phyloP scores from a whole-genome alignment of 2,888 invertebrate species.

The Amblyjoppa proteus region DNA sequence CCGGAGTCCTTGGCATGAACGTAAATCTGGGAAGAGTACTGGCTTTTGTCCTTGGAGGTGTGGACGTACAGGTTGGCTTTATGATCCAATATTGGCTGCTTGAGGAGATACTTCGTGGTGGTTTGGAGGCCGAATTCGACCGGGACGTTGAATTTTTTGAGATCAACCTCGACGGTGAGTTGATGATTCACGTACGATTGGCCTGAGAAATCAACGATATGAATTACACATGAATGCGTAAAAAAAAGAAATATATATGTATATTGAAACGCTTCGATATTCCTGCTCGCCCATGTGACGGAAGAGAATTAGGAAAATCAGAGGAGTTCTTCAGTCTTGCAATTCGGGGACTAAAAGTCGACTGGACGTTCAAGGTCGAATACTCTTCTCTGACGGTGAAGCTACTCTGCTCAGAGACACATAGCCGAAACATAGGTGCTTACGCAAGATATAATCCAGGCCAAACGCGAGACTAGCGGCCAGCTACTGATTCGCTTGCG shows the following conservation, averaged over 20 bases:
- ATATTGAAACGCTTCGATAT: no score
- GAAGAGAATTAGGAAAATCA: no score
- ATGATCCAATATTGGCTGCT: constrained; percentile 88
- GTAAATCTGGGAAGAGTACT: constrained; percentile 90
- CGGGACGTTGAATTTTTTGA: constrained; percentile 90
- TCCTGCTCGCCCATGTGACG: no score
- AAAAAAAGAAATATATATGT: background rate
- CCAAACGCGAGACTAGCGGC: no score
- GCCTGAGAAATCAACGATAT: constrained; percentile 81
- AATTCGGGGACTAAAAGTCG: no score
- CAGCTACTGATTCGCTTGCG: no score
- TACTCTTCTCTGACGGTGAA: no score
- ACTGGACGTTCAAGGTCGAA: no score
- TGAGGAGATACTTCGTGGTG: constrained; percentile 87
- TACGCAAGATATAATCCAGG: no score
- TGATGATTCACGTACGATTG: constrained; percentile 87
- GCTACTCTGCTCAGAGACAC: no score
- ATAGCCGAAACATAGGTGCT: no score
- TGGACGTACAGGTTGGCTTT: constrained; percentile 91
- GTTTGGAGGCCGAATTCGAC: constrained; percentile 91
- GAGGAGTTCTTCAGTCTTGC: no score
- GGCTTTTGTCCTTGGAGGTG: constrained; percentile 88
- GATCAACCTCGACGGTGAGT: constrained; percentile 89
- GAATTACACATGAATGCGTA: background rate
- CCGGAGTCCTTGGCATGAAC: constrained; percentile 88